Evolutionary conservation across 2,888 invertebrate species (phyloP), one percentile per base, ranked within the genome.

Genomic region (Calliopum simillimum): DNA sequence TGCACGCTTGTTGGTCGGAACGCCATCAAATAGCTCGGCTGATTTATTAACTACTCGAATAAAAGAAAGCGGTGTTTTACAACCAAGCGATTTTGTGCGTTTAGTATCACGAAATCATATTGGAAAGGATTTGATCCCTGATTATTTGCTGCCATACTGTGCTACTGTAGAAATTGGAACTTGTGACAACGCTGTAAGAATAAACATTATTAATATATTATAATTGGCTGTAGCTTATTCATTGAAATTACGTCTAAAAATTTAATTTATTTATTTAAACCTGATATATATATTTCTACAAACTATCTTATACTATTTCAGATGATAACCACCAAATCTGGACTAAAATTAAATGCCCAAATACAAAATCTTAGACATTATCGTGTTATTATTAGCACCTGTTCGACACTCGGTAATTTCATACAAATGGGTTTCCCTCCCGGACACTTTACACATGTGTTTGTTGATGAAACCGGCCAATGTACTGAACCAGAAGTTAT

Each of bases 401-500:
- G 96, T 81, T 87, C 88, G 12, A 90, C 92, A 21, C 86, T 95
- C 0, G 95, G 96, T 0, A 85, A 89, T 58, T 85, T 96, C 19
- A 87, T 90, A 69, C 89, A 88, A 69, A 89, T 94, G 88, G 91
- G 90, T 1, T 90, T 96, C 74, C 88, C 90, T 0, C 87, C 88
- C 70, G 94, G 93, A 1, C 96, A 97, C 84, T 98, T 97, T 82
- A 94, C 96, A 0, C 98, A 98, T 82, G 89, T 96, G 0, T 89
- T 98, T 71, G 88, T 98, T 14, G 98, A 98, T 82, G 98, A 98
- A 88, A 95, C 97, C 5, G 98, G 97, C 0, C 97, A 98, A 85
- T 93, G 94, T 8, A 93, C 92, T 0, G 98, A 98, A 85, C 94
- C 98, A 0, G 97, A 97, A 86, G 89, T 93, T 64, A 89, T 98